Evolutionary conservation across 1,140 invertebrate genomes (phyloP).

Genomic region (Megalopta genalis): DNA sequence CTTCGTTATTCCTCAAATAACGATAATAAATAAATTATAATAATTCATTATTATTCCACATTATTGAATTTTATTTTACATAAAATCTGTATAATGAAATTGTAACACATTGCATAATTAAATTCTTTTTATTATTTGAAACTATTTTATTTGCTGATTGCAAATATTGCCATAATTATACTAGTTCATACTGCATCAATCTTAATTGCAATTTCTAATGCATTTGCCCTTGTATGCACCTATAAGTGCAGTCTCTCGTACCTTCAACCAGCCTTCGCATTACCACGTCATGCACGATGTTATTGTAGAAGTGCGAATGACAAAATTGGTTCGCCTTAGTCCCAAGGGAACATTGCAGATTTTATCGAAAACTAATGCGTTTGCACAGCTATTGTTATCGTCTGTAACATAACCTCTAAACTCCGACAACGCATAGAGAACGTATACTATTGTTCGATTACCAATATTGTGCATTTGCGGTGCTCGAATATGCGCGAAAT

Average conservation of each 20-base stretch:
- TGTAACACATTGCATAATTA: too few relatives aligned
- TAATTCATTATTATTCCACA: too few relatives aligned
- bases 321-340: conserved; percentile 34
- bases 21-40: too few relatives aligned
- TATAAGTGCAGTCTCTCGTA: conserved; percentile 25
- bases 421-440: neutral
- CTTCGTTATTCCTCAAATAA: too few relatives aligned
- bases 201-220: conserved; percentile 33
- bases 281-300: conserved; percentile 25
- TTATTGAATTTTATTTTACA: too few relatives aligned
- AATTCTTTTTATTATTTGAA: too few relatives aligned
- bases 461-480: neutral
- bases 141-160: neutral
- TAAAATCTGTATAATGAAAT: too few relatives aligned
- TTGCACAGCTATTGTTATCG: neutral
- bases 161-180: conserved; percentile 8
- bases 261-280: conserved; percentile 19
- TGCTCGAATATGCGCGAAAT: neutral
- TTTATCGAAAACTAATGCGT: conserved; percentile 28
- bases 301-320: conserved; percentile 26
- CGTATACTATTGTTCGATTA: neutral
- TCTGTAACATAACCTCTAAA: neutral
- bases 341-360: conserved; percentile 39
- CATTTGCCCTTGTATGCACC: conserved; percentile 35
- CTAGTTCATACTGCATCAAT: neutral